Percentiles rank a stretch among this genome's conserved stretches.
Conservation (phyloP, 2,888 invertebrate genomes). For the Agriopis leucophaearia region DNA sequence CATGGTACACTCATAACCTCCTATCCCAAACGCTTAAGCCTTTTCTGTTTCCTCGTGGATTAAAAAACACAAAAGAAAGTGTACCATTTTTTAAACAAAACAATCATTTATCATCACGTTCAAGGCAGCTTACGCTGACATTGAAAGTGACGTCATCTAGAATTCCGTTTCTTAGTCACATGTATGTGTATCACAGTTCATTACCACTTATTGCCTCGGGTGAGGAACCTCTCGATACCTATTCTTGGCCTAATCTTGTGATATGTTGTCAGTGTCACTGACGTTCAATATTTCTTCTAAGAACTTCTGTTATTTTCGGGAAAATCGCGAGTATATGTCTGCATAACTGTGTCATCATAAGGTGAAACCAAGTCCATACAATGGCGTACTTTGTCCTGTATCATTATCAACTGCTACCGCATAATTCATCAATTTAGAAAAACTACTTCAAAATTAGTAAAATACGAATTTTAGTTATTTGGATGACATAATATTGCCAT, state of each 20-base stretch:
- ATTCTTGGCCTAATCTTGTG: constrained; percentile 23
- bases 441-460: too few species aligned
- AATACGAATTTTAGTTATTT: too few species aligned
- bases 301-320: constrained; percentile 2
- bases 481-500: too few species aligned
- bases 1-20: too few species aligned
- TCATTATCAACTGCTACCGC: too few species aligned
- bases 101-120: constrained; percentile 4
- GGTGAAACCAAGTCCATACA: background rate
- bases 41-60: too few species aligned
- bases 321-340: background rate
- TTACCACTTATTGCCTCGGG: constrained; percentile 39
- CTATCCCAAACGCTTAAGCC: too few species aligned
- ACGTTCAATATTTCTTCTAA: constrained; percentile 11
- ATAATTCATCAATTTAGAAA: too few species aligned
- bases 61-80: background rate
- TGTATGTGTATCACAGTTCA: constrained; percentile 50
- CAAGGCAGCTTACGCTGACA: constrained; percentile 47
- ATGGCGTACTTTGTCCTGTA: too few species aligned
- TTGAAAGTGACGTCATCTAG: constrained; percentile 61
- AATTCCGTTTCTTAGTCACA: constrained; percentile 54
- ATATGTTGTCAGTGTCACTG: constrained; percentile 10
- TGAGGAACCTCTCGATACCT: constrained; percentile 39
- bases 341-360: background rate
- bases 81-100: constrained; percentile 2